Conservation (phyloP, 2,797 vertebrate genomes). For the Podarcis siculus region DNA sequence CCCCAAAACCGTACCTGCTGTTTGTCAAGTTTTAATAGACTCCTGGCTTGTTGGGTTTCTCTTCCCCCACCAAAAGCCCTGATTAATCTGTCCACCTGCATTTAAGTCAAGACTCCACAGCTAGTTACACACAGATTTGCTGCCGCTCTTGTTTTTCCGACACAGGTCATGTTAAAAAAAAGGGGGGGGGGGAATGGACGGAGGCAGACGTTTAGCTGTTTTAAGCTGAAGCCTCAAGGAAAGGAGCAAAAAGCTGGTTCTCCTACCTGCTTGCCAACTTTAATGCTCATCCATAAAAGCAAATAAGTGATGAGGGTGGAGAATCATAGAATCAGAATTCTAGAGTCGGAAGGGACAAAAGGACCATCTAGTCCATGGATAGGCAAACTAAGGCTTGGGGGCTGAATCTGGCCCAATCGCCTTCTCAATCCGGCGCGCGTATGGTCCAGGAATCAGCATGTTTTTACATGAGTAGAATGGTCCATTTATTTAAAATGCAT, state of each 20-base stretch:
- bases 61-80: not conserved
- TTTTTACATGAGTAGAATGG: too few species aligned
- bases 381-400: too few species aligned
- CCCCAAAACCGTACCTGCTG: not conserved
- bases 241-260: not conserved
- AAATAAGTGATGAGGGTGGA: not conserved
- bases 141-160: conserved; percentile 22
- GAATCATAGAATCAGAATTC: too few species aligned
- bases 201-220: too few species aligned
- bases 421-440: too few species aligned
- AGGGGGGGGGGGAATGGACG: too few species aligned
- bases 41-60: not conserved
- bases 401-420: too few species aligned
- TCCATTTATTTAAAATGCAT: too few species aligned
- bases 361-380: too few species aligned
- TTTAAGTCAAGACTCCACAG: not conserved
- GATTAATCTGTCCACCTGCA: conserved; percentile 1
- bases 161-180: not conserved
- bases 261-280: not conserved
- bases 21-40: not conserved
- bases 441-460: too few species aligned
- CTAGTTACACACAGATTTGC: not conserved
- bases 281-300: not conserved
- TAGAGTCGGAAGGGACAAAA: too few species aligned
- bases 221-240: not conserved